These are phyloP conservation scores for Cyclargus thomasi DNA, from an alignment of 1,140 invertebrate genomes.

Conservation along the genomic window DNA sequence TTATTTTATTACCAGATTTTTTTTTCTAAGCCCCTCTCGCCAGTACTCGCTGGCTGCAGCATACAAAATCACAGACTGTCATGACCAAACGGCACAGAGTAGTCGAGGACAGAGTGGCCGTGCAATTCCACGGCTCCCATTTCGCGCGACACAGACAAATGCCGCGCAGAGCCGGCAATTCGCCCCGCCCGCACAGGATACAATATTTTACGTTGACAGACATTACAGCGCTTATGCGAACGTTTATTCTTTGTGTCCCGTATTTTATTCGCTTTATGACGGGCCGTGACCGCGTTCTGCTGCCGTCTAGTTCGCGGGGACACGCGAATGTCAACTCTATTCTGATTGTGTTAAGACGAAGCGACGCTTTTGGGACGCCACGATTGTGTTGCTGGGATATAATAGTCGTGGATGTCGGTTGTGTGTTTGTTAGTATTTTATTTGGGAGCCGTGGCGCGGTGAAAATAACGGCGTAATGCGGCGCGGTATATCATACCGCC, in stretches of 20 bases:
- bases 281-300: slow-evolving; percentile 40
- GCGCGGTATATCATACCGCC: slow-evolving; percentile 68
- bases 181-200: slow-evolving; percentile 62
- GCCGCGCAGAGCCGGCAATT: slow-evolving; percentile 59
- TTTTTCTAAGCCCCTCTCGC: too few relatives aligned
- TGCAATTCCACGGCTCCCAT: slow-evolving; percentile 53
- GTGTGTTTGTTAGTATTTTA: slow-evolving; percentile 74
- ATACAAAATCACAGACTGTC: neutral
- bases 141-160: slow-evolving; percentile 59
- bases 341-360: neutral
- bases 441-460: slow-evolving; percentile 69
- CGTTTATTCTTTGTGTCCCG: slow-evolving; percentile 73
- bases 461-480: slow-evolving; percentile 72
- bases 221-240: slow-evolving; percentile 69
- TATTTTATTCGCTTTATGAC: slow-evolving; percentile 75
- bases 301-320: slow-evolving; percentile 16
- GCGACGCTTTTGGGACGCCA: slow-evolving; percentile 17
- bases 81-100: neutral
- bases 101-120: neutral
- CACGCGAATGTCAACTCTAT: slow-evolving; percentile 36
- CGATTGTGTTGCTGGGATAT: slow-evolving; percentile 37
- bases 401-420: slow-evolving; percentile 71
- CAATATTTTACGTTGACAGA: slow-evolving; percentile 75
- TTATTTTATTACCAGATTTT: too few relatives aligned
- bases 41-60: too few relatives aligned